phyloP scores from a whole-genome alignment of 2,113 vertebrate genomes.

The Osmerus eperlanus region DNA sequence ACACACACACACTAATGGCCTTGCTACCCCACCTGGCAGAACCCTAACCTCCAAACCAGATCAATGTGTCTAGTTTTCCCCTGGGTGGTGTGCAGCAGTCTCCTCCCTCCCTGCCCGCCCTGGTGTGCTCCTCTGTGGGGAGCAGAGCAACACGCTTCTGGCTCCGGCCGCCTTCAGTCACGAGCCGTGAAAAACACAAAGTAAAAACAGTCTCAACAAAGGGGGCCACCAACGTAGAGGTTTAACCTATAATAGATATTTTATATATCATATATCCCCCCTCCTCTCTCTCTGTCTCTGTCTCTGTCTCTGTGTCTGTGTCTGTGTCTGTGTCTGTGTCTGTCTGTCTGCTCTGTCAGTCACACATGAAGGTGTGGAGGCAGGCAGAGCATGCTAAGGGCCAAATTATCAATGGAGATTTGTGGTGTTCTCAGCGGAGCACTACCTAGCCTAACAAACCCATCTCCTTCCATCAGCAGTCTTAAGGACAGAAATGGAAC shows the following conservation, averaged over 20 bases:
- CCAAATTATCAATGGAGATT: slow-evolving; percentile 6
- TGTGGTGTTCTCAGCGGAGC: neutral
- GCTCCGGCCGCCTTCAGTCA: too few species aligned
- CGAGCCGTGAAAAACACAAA: too few species aligned
- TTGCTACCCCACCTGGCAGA: neutral
- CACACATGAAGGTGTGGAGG: neutral
- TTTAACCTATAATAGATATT: neutral
- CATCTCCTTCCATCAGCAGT: neutral
- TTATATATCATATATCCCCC: neutral
- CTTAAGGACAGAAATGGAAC: neutral
- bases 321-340: too few species aligned
- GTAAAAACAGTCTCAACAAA: too few species aligned
- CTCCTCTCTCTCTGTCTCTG: too few species aligned
- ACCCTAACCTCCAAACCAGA: neutral
- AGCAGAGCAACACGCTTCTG: too few species aligned
- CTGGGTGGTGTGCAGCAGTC: neutral
- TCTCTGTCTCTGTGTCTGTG: too few species aligned
- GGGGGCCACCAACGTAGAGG: too few species aligned
- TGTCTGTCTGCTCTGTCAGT: neutral
- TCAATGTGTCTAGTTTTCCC: neutral
- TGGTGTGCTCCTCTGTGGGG: neutral
- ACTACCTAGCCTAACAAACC: neutral
- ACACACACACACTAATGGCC: neutral
- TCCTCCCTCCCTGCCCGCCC: neutral
- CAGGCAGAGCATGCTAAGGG: neutral